phyloP scores from a whole-genome alignment of 1,140 invertebrate species.

The Branchinecta lynchi region DNA sequence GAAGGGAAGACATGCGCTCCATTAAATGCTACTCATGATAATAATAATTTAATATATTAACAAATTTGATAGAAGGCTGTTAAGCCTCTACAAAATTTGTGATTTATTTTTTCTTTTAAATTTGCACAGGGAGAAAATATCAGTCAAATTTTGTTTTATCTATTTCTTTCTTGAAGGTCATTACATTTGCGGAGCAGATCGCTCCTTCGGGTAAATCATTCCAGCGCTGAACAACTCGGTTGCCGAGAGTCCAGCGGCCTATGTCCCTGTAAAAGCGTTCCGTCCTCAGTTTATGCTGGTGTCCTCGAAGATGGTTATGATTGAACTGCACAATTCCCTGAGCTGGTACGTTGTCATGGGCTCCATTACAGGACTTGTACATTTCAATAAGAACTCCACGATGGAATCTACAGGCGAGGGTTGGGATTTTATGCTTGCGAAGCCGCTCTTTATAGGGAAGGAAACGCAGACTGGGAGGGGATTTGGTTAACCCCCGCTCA shows the following conservation, averaged over 20 bases:
- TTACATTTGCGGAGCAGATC: not conserved
- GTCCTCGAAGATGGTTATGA: not conserved
- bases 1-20: no score
- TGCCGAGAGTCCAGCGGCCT: slow-evolving; percentile 3
- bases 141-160: not conserved
- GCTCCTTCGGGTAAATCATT: slow-evolving; percentile 4
- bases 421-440: not conserved
- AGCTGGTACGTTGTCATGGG: slow-evolving; percentile 8
- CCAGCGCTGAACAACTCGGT: slow-evolving; percentile 4
- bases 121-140: slow-evolving; percentile 9
- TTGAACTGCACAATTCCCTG: slow-evolving; percentile 9
- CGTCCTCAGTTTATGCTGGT: no score
- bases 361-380: slow-evolving; percentile 9
- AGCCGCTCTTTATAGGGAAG: slow-evolving; percentile 8
- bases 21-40: no score
- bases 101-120: slow-evolving; percentile 2
- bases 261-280: slow-evolving; percentile 9
- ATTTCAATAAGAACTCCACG: slow-evolving; percentile 1
- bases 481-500: no score
- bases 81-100: not conserved
- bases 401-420: no score
- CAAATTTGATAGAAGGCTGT: slow-evolving; percentile 5
- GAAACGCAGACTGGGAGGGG: no score
- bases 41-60: not conserved
- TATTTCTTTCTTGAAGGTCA: not conserved